Base-by-base conservation (phyloP, 2,888 invertebrate genomes). In the Acleris holmiana region DNA sequence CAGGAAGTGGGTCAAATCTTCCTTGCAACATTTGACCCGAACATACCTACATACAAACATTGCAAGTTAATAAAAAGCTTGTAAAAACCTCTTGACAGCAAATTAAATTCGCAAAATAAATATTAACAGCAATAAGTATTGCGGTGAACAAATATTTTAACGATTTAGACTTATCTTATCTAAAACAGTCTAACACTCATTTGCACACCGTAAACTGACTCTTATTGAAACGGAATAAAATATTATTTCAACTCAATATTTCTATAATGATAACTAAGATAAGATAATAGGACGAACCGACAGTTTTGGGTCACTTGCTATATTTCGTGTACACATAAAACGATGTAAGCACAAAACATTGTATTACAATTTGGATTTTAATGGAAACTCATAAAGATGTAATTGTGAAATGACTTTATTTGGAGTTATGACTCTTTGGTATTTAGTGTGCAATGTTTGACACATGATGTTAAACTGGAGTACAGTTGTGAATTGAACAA, bases 271-370 rank as follows among this genome's bases (percentile, higher is more conserved):
- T 63, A 63, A 57, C 54, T 21, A 17, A 13, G 46, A 58, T 61
- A 61, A 61, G 61, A 54, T 61, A 40, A 53, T 40, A 17, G 10
- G 25, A 46, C 13, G 23, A 17, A 29, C 47, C 63, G 56, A 64
- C 58, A 64, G 57, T 64, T 64, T 58, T 58, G 51, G 63, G 58
- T 64, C 58, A 64, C 40, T 53, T 44, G 21, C 8, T 18, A 40
- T 53, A n/a, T 44, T 15, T 17, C 44, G 6, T 44, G 4, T 0
- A 44, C 2, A 7, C 4, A 7, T 41, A 6, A 41, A 44, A 44
- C n/a, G 44, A 44, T 7, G 17, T n/a, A 44, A 17, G 44, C 2
- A 6, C 1, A 6, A n/a, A 41, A 41, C 13, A 44, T 2, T 44
- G 6, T 17, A 17, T n/a, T 17, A 15, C 7, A 44, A 44, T 44